Evolutionary conservation across 2,113 vertebrate genomes (phyloP), one percentile per base, ranked within the genome.

Genomic region (Rhabdornis inornatus): DNA sequence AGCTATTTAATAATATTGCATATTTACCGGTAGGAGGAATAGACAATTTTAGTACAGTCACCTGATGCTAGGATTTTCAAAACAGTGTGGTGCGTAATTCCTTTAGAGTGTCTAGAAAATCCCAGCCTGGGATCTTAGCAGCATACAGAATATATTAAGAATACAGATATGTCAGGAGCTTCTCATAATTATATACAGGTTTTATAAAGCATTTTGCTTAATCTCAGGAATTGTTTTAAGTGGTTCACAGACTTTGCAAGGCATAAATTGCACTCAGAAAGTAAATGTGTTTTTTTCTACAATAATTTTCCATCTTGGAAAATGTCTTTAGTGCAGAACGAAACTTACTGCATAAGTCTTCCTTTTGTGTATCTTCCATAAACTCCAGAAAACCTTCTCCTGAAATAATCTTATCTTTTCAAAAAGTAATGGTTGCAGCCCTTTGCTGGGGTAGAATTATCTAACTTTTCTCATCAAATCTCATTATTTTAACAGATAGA

Each of bases 401-500:
- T 61, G 42, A 85, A 88, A 60, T 53, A 77, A 77, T 60, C 66
- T 70, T 59, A 23, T 86, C 20, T 80, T 13, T 90, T 91, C 47
- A 37, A 27, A 64, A 68, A 24, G 13, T 56, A 76, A 91, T 80
- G 31, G 30, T 80, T 92, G 53, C 18, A 85, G 18, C 22, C 71
- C 47, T 88, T 61, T 93, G 13, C 22, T n/a, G 69, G 74, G 42
- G 23, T 68, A 88, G 64, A 88, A 55, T 92, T 74, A 77, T 24
- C 61, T 49, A 40, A 37, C 7, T 56, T 72, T 85, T 83, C 72
- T 95, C 82, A 82, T 79, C 57, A 94, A 56, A 92, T 85, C 35
- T 74, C 52, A 90, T 83, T 69, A 68, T 92, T 94, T 94, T 80
- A 95, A 78, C 56, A 82, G 78, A 86, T 63, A 94, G 56, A 87